A percentile compares a stretch with the other conserved stretches of the same genome.
Conservation (phyloP, 2,888 invertebrate species). For the Dioctria linearis region DNA sequence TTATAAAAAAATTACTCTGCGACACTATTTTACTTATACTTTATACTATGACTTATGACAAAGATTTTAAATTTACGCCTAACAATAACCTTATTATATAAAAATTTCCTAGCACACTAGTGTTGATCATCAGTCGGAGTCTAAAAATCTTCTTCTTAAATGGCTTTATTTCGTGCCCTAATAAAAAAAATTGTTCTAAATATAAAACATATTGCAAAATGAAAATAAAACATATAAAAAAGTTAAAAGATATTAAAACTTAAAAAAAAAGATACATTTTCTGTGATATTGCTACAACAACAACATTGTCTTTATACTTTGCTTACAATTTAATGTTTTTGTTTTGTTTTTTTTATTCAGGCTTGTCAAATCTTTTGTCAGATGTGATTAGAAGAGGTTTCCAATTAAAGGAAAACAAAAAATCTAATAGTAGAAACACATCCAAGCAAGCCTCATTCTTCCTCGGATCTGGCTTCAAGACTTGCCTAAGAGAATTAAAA, state of each 20-base stretch:
- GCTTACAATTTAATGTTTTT: too few relatives aligned
- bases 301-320: conserved; percentile 26
- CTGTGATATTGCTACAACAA: conserved; percentile 24
- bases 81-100: conserved; percentile 44
- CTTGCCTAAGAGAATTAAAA: too few relatives aligned
- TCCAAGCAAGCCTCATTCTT: too few relatives aligned
- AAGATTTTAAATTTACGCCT: conserved; percentile 31
- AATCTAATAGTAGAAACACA: too few relatives aligned
- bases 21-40: not conserved
- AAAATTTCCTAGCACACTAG: conserved; percentile 58
- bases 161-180: not conserved
- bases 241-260: too few relatives aligned
- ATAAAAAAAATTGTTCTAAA: conserved; percentile 28
- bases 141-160: conserved; percentile 33
- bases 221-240: too few relatives aligned
- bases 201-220: not conserved
- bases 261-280: not conserved
- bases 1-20: conserved; percentile 22
- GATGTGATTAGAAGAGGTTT: too few relatives aligned
- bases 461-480: too few relatives aligned
- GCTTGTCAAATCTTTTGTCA: too few relatives aligned
- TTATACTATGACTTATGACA: conserved; percentile 4
- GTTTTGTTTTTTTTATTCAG: too few relatives aligned
- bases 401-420: too few relatives aligned
- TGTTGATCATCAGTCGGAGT: conserved; percentile 56